Conservation (phyloP, 2,888 invertebrate species). For the Caenorhabditis imperialis region DNA sequence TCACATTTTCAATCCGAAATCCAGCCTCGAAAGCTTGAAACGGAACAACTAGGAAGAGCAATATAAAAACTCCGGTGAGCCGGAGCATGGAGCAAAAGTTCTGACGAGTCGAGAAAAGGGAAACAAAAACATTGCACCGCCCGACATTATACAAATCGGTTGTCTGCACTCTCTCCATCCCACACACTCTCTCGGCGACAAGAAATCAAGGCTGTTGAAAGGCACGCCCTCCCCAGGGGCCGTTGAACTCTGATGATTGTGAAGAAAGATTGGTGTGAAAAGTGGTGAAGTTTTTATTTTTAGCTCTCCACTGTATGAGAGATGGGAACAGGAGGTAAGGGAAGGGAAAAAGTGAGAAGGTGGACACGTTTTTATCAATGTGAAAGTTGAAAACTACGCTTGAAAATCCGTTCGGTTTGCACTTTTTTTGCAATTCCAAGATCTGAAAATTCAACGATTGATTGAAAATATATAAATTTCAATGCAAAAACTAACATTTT, state of each 20-base stretch:
- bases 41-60: background rate
- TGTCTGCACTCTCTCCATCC: constrained; percentile 28
- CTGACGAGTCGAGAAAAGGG: constrained; percentile 5
- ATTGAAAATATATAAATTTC: background rate
- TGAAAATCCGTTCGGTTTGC: constrained; percentile 16
- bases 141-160: constrained; percentile 36
- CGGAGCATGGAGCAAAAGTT: constrained; percentile 21
- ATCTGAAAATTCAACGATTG: constrained; percentile 4
- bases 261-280: constrained; percentile 16
- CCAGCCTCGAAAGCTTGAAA: background rate
- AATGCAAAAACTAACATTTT: constrained; percentile 19
- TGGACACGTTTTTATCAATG: too few species aligned
- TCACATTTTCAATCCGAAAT: constrained; percentile 32
- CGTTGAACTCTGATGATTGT: constrained; percentile 46
- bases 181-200: constrained; percentile 3
- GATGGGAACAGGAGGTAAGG: too few species aligned
- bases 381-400: constrained; percentile 15
- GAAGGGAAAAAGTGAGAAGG: too few species aligned
- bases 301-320: too few species aligned
- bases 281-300: too few species aligned
- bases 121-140: constrained; percentile 22
- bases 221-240: constrained; percentile 24
- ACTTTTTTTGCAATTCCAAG: constrained; percentile 3
- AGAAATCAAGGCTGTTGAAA: constrained; percentile 51
- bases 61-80: constrained; percentile 8